Conservation (phyloP, 2,888 invertebrate species). For the Drosophila pseudotakahashii region DNA sequence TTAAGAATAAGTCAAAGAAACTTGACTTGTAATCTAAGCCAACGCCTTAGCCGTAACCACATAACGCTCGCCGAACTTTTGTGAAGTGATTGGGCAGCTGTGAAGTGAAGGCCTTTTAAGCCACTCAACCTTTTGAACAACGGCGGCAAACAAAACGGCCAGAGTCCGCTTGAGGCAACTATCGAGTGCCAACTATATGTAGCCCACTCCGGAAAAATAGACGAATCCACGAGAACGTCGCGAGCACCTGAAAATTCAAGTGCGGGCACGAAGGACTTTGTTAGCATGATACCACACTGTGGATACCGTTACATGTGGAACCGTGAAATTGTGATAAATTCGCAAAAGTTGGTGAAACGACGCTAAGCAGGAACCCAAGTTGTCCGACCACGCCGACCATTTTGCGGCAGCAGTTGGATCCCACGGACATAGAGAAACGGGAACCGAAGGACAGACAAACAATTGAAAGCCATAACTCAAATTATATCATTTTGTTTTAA, state of each 20-base stretch:
- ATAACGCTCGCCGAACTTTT: not conserved
- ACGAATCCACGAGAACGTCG: not conserved
- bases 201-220: slow-evolving; percentile 36
- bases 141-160: slow-evolving; percentile 61
- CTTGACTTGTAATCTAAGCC: slow-evolving; percentile 1
- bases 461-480: slow-evolving; percentile 2
- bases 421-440: slow-evolving; percentile 20
- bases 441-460: slow-evolving; percentile 18
- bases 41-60: not conserved
- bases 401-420: slow-evolving; percentile 75
- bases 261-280: slow-evolving; percentile 83
- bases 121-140: slow-evolving; percentile 46
- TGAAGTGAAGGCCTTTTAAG: not conserved
- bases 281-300: slow-evolving; percentile 86
- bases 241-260: slow-evolving; percentile 44
- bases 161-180: slow-evolving; percentile 65
- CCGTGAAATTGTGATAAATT: slow-evolving; percentile 96
- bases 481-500: not conserved
- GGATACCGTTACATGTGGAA: slow-evolving; percentile 96
- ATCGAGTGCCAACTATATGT: slow-evolving; percentile 57
- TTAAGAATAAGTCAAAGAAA: slow-evolving; percentile 12
- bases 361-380: slow-evolving; percentile 87
- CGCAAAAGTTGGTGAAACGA: slow-evolving; percentile 96
- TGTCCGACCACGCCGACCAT: slow-evolving; percentile 18
- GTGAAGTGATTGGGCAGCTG: slow-evolving; percentile 4